These are phyloP conservation scores for Mycalesis mineus DNA, from an alignment of 2,888 invertebrate genomes.

Conservation along the genomic window DNA sequence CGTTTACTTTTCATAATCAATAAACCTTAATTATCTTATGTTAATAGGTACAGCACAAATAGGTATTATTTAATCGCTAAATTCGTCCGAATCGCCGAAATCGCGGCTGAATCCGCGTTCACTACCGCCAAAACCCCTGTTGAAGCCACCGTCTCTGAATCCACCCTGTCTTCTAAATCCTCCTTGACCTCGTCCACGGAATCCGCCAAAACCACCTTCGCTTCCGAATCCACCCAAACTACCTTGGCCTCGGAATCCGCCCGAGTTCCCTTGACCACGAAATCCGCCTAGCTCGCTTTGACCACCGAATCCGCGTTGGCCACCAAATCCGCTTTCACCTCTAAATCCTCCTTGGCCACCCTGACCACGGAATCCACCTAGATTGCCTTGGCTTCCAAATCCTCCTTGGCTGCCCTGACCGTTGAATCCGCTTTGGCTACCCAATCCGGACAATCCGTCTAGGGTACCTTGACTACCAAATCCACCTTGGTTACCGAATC, in stretches of 20 bases:
- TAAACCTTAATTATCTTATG: not conserved
- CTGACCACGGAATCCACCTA: not conserved
- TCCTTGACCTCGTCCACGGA: not conserved
- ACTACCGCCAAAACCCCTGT: not conserved
- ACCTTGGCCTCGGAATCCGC: not conserved
- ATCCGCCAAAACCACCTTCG: not conserved
- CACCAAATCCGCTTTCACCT: not conserved
- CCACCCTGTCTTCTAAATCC: not conserved
- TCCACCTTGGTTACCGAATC: not conserved
- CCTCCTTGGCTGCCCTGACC: not conserved
- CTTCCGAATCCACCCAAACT: not conserved
- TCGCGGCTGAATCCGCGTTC: not conserved
- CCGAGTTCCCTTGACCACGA: not conserved
- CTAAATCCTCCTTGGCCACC: not conserved
- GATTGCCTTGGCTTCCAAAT: not conserved
- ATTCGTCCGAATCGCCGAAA: not conserved
- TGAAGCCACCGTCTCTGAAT: not conserved
- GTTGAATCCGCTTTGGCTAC: not conserved
- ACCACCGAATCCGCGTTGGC: not conserved
- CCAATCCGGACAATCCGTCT: not conserved
- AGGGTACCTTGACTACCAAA: not conserved
- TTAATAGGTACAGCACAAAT: not conserved
- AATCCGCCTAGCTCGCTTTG: not conserved
- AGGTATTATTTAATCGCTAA: not conserved
- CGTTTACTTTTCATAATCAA: not conserved